Base-by-base conservation (phyloP, 2,113 vertebrate genomes). In the Nannobrachium achirus region DNA sequence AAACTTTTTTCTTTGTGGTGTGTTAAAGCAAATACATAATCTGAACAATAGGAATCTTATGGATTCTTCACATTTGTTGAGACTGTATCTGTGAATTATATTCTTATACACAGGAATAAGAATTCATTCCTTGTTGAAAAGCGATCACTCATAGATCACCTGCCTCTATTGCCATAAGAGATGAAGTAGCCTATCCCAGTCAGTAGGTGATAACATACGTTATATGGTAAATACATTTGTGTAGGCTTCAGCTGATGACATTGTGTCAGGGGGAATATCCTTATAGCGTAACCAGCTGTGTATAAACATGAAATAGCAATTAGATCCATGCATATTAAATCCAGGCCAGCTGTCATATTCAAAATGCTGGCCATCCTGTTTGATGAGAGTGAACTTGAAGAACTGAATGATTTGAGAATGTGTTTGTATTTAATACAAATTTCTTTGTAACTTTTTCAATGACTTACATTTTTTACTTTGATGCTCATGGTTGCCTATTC, bases 221-320 rank as follows among this genome's bases (percentile, higher is more conserved):
- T 77, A 66, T 69, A 78, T 83, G 87, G 76, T 87, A 82, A 83
- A 82, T 76, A 63, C 83, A 88, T 85, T 66, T 73, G 81, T 82
- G 88, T 88, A 79, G 83, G 89, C 62, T 75, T 74, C 81, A 83
- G 66, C 63, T 75, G 77, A 81, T 86, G 88, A 86, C 84, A 84
- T 46, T 60, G 79, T 72, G 77, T 85, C 80, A 76, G 62, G 56
- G 81, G 78, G 86, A 82, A 83, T 82, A 82, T 69, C 84, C 82
- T 88, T 86, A 91, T 91, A 82, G 87, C 78, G 73, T 84, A 92
- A 92, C 88, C 91, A 91, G 84, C 89, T 91, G 89, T 82, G 78
- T 79, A 85, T 80, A 86, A 90, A 89, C 87, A 90, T 91, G 89
- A 71, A 88, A 90, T 89, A 89, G 84, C 72, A 82, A 89, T 92